phyloP scores from a whole-genome alignment of 2,888 invertebrate species.

The Agrotis puta region DNA sequence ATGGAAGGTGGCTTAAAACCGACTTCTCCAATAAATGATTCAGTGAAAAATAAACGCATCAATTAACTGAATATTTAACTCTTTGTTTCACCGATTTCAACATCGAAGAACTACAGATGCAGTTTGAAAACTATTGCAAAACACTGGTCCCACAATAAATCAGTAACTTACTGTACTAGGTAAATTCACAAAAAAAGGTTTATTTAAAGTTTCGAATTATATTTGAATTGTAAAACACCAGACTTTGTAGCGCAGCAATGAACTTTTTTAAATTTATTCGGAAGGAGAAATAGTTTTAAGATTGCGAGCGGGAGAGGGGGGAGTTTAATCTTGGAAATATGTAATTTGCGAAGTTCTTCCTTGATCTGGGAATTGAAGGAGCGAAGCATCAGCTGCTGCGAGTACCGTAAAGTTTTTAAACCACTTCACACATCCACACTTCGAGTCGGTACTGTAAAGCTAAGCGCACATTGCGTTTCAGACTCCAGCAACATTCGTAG shows the following conservation, averaged over 20 bases:
- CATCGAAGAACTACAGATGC: slow-evolving; percentile 23
- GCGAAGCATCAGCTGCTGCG: slow-evolving; percentile 23
- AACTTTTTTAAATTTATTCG: slow-evolving; percentile 57
- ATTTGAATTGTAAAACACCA: slow-evolving; percentile 67
- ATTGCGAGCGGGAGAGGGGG: neutral
- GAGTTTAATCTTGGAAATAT: slow-evolving; percentile 49
- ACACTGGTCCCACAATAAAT: slow-evolving; percentile 39
- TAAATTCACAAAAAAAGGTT: slow-evolving; percentile 54
- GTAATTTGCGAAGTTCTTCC: slow-evolving; percentile 42
- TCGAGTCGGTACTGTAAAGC: neutral
- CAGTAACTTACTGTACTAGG: slow-evolving; percentile 31
- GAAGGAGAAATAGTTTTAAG: slow-evolving; percentile 52
- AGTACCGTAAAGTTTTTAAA: slow-evolving; percentile 12
- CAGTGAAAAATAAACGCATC: slow-evolving; percentile 11
- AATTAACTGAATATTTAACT: slow-evolving; percentile 15
- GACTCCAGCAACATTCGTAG: too few relatives aligned
- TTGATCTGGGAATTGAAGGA: slow-evolving; percentile 34
- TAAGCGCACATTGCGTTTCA: neutral
- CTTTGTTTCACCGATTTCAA: slow-evolving; percentile 17
- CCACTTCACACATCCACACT: slow-evolving; percentile 11
- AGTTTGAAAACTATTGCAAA: slow-evolving; percentile 45
- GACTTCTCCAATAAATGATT: slow-evolving; percentile 2
- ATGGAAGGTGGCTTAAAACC: neutral
- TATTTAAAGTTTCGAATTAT: slow-evolving; percentile 63
- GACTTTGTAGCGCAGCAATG: slow-evolving; percentile 47